phyloP scores from a whole-genome alignment of 2,888 invertebrate genomes.

The Acleris cristana region DNA sequence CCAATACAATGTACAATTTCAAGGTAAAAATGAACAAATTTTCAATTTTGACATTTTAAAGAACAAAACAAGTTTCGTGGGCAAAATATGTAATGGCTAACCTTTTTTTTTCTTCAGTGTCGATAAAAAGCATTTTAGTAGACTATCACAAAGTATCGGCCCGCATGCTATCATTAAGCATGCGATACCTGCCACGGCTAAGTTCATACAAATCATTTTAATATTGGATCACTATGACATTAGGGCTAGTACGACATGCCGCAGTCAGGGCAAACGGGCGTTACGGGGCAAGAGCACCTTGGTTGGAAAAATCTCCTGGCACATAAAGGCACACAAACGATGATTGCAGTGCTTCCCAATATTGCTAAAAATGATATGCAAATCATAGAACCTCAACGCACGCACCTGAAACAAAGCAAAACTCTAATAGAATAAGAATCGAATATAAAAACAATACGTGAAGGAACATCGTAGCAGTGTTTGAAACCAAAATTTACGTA shows the following conservation, averaged over 20 bases:
- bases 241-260: slow-evolving; percentile 48
- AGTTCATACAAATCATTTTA: slow-evolving; percentile 57
- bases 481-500: background rate
- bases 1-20: too few relatives aligned
- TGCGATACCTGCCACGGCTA: slow-evolving; percentile 45
- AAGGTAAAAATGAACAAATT: too few relatives aligned
- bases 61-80: too few relatives aligned
- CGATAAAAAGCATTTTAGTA: slow-evolving; percentile 39
- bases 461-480: background rate
- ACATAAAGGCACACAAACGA: slow-evolving; percentile 44
- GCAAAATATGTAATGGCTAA: too few relatives aligned
- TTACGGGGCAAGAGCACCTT: slow-evolving; percentile 48
- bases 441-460: background rate
- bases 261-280: slow-evolving; percentile 53
- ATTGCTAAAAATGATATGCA: slow-evolving; percentile 47
- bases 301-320: slow-evolving; percentile 37
- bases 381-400: slow-evolving; percentile 43
- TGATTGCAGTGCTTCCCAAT: slow-evolving; percentile 42
- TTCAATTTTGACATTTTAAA: too few relatives aligned
- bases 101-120: too few relatives aligned
- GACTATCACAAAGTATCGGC: slow-evolving; percentile 55
- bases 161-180: slow-evolving; percentile 48
- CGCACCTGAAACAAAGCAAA: slow-evolving; percentile 29
- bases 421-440: slow-evolving; percentile 15
- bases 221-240: background rate